These are phyloP conservation scores for Dasysyrphus albostriatus DNA, from an alignment of 2,888 invertebrate species.

Conservation along the genomic window DNA sequence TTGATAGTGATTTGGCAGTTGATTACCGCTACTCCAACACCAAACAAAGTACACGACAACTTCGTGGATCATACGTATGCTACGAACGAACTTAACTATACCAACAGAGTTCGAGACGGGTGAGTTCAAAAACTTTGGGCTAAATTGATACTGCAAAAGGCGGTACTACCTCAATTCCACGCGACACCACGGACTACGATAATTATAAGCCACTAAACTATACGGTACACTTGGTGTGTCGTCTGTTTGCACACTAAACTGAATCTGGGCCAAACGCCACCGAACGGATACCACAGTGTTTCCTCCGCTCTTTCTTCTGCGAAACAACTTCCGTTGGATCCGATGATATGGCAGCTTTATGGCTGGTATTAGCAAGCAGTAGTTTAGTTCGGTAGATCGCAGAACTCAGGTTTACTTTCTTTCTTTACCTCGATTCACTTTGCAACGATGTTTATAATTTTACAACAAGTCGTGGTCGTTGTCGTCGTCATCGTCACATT, in stretches of 20 bases:
- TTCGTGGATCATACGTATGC: constrained; percentile 48
- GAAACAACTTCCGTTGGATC: constrained; percentile 48
- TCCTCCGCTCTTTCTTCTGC: constrained; percentile 43
- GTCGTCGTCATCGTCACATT: constrained; percentile 31
- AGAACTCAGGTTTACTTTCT: constrained; percentile 61
- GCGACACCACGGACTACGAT: neutral
- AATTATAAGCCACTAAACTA: constrained; percentile 29
- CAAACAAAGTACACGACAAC: constrained; percentile 53
- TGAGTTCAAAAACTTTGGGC: constrained; percentile 57
- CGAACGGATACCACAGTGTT: constrained; percentile 43
- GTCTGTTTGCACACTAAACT: constrained; percentile 53
- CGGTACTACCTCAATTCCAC: constrained; percentile 40
- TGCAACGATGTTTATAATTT: neutral
- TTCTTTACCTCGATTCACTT: constrained; percentile 39
- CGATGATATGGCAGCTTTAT: neutral
- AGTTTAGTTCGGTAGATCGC: neutral
- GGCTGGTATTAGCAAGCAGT: neutral
- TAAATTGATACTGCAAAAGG: constrained; percentile 54
- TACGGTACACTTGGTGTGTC: constrained; percentile 54
- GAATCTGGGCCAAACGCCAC: constrained; percentile 64
- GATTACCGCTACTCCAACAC: constrained; percentile 69
- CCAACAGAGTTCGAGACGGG: constrained; percentile 16
- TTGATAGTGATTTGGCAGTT: constrained; percentile 65
- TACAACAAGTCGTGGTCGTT: neutral
- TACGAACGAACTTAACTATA: neutral